These are phyloP conservation scores for Vesta saturnalis DNA, from an alignment of 2,888 invertebrate genomes.

Conservation along the genomic window DNA sequence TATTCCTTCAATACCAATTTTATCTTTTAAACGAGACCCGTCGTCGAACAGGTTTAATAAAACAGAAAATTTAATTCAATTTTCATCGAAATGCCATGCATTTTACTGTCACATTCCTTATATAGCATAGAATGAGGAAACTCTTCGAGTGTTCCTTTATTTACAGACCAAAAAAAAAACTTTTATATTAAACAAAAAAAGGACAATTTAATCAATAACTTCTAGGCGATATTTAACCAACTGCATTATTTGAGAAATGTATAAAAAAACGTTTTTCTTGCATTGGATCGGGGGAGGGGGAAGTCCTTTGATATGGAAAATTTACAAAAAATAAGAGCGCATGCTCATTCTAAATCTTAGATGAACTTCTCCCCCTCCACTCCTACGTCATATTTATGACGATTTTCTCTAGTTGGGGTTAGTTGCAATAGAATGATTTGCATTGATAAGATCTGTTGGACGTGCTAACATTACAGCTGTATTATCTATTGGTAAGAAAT, in stretches of 20 bases:
- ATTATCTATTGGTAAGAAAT: background rate
- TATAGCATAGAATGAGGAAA: constrained; percentile 16
- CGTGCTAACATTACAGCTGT: background rate
- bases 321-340: background rate
- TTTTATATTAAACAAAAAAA: constrained; percentile 17
- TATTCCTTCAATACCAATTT: constrained; percentile 10
- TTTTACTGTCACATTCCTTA: constrained; percentile 43
- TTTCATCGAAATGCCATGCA: constrained; percentile 42
- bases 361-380: background rate
- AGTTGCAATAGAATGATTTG: background rate
- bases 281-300: no score
- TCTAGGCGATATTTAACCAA: no score
- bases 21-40: constrained; percentile 2
- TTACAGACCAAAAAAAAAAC: constrained; percentile 19
- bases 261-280: no score
- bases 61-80: constrained; percentile 44
- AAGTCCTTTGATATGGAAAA: no score
- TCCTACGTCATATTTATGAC: background rate
- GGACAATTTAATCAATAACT: constrained; percentile 27
- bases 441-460: background rate
- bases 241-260: no score
- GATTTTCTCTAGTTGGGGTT: background rate
- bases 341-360: background rate
- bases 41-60: constrained; percentile 39
- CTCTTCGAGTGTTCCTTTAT: constrained; percentile 18